These are phyloP conservation scores for Heliconius cydno DNA, from an alignment of 2,888 invertebrate genomes.

Conservation along the genomic window DNA sequence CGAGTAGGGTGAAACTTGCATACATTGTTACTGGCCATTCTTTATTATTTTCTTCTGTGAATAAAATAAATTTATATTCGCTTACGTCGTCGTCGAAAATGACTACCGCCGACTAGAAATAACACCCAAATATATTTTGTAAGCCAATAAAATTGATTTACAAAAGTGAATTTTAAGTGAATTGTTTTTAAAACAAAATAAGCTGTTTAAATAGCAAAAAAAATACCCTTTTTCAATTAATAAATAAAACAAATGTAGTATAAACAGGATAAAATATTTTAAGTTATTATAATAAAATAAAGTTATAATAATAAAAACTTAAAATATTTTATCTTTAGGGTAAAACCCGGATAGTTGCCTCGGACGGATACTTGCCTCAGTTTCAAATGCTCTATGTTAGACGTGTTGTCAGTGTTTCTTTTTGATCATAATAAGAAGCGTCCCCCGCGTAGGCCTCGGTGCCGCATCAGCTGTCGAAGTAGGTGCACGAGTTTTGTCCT, in stretches of 20 bases:
- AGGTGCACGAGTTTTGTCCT: too few species aligned
- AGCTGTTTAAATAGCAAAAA: neutral
- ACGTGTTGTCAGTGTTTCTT: too few species aligned
- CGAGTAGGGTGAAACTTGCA: constrained; percentile 58
- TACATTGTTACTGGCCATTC: constrained; percentile 38
- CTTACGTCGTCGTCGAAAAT: neutral
- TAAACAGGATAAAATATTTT: neutral
- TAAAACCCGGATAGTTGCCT: too few species aligned
- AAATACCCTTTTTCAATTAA: too few species aligned
- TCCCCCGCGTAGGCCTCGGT: too few species aligned
- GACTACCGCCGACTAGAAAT: neutral
- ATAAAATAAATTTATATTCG: constrained; percentile 19
- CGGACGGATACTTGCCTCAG: too few species aligned
- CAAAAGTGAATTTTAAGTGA: neutral
- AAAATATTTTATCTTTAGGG: too few species aligned
- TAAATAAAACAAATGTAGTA: neutral
- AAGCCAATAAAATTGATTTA: neutral
- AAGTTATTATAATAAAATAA: neutral
- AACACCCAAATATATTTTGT: neutral
- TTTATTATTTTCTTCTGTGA: constrained; percentile 23
- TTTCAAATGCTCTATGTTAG: too few species aligned
- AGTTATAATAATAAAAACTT: too few species aligned
- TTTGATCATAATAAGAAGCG: too few species aligned
- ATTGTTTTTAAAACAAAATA: neutral
- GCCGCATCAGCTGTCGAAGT: too few species aligned